Evolutionary conservation across 2,113 vertebrate species (phyloP).

Genomic region (Sigmodon hispidus): DNA sequence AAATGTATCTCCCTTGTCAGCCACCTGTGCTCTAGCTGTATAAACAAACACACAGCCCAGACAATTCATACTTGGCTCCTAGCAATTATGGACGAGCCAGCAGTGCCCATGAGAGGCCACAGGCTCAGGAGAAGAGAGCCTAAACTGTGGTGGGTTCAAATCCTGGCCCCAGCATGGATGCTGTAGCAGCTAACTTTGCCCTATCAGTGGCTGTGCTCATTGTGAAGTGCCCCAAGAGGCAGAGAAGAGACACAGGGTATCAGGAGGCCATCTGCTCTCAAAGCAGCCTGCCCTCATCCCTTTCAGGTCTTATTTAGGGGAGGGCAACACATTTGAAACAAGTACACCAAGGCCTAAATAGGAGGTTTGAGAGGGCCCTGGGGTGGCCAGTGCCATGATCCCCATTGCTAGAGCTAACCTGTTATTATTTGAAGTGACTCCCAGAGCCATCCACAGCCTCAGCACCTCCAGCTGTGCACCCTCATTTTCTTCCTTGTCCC

Average conservation of each 20-base stretch:
- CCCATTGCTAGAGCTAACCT: background rate
- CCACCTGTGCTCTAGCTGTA: conserved; percentile 68
- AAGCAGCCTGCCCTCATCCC: background rate
- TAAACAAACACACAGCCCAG: conserved; percentile 61
- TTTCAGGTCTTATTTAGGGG: background rate
- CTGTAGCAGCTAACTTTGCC: background rate
- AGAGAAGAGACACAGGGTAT: background rate
- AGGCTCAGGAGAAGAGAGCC: background rate
- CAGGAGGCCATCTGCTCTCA: background rate
- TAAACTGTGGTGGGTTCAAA: background rate
- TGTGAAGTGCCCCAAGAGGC: background rate
- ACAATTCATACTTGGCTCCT: background rate
- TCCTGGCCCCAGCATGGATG: background rate
- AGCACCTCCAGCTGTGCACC: rapidly evolving
- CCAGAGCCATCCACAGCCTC: background rate
- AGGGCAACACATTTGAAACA: background rate
- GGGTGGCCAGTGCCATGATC: rapidly evolving
- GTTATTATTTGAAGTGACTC: background rate
- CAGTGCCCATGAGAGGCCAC: rapidly evolving
- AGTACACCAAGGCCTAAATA: background rate
- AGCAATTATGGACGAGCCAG: conserved; percentile 65
- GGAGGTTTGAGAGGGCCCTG: background rate
- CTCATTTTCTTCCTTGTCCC: background rate
- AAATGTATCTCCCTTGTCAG: conserved; percentile 75
- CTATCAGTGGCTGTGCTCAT: background rate